Conservation (phyloP, 1,140 invertebrate species). For the Heliconius himera region DNA sequence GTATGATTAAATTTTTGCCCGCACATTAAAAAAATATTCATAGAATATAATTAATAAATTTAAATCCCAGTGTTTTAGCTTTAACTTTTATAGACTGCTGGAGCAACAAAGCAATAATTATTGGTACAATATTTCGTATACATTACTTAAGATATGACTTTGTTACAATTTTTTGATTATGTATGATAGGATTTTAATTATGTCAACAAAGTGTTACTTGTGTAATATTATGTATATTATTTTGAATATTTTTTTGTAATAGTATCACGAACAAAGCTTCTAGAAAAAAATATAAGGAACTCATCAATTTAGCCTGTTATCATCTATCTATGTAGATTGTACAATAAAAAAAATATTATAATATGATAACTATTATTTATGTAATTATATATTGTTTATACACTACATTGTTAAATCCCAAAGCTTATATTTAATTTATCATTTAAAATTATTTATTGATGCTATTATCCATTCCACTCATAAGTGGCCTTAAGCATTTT, state of each 20-base stretch:
- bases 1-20: neutral
- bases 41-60: neutral
- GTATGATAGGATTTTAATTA: neutral
- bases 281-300: neutral
- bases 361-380: neutral
- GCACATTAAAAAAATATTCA: neutral
- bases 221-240: neutral
- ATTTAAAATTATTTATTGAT: neutral
- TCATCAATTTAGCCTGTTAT: neutral
- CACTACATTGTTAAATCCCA: neutral
- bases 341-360: too few relatives aligned
- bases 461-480: slow-evolving; percentile 34
- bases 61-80: neutral
- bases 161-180: neutral
- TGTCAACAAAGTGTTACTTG: neutral
- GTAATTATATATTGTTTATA: slow-evolving; percentile 2
- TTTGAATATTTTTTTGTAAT: neutral
- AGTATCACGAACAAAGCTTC: neutral
- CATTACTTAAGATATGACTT: neutral
- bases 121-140: neutral
- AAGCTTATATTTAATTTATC: neutral
- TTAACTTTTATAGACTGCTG: slow-evolving; percentile 13
- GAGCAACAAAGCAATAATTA: slow-evolving; percentile 19
- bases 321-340: too few relatives aligned
- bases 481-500: slow-evolving; percentile 37